Evolutionary conservation across 2,113 vertebrate genomes (phyloP), one percentile per base, ranked within the genome.

Genomic region (Grammomys surdaster): DNA sequence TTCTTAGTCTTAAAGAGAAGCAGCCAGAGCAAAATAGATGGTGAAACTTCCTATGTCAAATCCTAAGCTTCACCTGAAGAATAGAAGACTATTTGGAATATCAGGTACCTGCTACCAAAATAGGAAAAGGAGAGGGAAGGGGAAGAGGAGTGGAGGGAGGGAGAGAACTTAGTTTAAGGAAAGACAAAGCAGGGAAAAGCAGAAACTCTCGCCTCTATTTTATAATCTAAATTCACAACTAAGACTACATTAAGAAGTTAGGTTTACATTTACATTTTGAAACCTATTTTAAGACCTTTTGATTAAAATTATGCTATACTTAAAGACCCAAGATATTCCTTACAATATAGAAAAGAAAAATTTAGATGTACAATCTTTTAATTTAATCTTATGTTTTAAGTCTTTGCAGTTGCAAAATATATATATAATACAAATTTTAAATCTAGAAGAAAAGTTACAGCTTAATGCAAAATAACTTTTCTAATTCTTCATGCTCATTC

Each of bases 381-480:
- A 1, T 88, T 81, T 95, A 87, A 36, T 76, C 77, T 81, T 92
- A 73, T 20, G 8, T 73, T 43, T 40, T 40, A 73, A 22, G 19
- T 73, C n/a, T 40, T 73, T n/a, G n/a, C 0, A 22, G 72, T 40
- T 40, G 20, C n/a, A 43, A 43, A n/a, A 43, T 43, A 73, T 73
- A 11, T 24, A 22, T 40, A 43, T 73, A 43, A 43, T 11, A 73
- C 19, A 73, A 73, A 40, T 40, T 73, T 73, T n/a, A 73, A 73
- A 73, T 73, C 72, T 73, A n/a, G 4, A 33, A 22, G 40, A 22
- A 22, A 24, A 93, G 17, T 90, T 76, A 54, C 0, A 26, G 40
- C 78, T 85, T 90, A 95, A 88, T 14, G 3, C 43, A 92, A 95
- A 95, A 40, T 51, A 88, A 58, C 70, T 95, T 93, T 94, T 82